These are phyloP conservation scores for Lasioglossum albipes DNA, from an alignment of 1,140 invertebrate species.

Conservation along the genomic window DNA sequence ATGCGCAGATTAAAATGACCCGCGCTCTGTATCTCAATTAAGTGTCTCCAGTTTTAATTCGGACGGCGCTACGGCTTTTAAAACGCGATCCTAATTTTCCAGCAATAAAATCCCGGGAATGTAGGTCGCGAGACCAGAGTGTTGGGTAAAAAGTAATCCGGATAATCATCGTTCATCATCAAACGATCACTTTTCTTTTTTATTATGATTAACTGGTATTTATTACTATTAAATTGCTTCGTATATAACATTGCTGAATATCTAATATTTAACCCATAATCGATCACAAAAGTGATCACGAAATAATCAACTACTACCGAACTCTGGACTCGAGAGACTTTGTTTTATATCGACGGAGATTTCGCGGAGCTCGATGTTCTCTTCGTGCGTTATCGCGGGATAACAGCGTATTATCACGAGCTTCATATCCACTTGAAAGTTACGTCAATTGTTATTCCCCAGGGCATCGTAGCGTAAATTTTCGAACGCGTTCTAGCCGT, in stretches of 20 bases:
- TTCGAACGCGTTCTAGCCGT: neutral
- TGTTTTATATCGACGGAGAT: neutral
- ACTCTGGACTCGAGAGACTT: neutral
- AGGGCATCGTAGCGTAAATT: neutral
- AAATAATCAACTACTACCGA: too few relatives aligned
- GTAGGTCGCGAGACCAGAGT: neutral
- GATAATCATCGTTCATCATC: too few relatives aligned
- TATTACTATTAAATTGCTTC: too few relatives aligned
- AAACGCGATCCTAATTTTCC: neutral
- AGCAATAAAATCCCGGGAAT: neutral
- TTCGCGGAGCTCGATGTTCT: neutral
- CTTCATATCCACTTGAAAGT: neutral
- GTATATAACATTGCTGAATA: too few relatives aligned
- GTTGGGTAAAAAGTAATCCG: too few relatives aligned
- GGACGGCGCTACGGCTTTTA: neutral
- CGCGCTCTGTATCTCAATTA: neutral
- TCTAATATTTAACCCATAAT: too few relatives aligned
- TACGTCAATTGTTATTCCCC: neutral
- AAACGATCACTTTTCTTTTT: too few relatives aligned
- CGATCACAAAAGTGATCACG: too few relatives aligned
- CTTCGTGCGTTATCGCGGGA: neutral
- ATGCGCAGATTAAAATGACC: neutral
- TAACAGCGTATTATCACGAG: constrained; percentile 13
- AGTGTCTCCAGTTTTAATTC: neutral
- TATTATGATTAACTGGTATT: too few relatives aligned